Conservation (phyloP, 2,888 invertebrate genomes). For the Andrena fulva region DNA sequence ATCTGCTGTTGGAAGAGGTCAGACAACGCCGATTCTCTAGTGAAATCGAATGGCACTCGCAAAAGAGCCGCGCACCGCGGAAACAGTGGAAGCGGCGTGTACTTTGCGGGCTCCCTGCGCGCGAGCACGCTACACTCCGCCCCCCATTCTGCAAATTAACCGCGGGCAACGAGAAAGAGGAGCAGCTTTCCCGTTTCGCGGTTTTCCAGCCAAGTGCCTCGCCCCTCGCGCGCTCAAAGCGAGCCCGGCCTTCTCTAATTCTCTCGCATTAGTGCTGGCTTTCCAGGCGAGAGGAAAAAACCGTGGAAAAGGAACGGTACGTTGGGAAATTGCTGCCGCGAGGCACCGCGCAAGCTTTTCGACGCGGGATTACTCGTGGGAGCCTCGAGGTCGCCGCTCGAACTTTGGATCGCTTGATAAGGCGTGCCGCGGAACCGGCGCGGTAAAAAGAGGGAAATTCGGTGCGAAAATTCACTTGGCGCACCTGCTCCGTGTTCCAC, state of each 20-base stretch:
- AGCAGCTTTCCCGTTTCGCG: constrained; percentile 37
- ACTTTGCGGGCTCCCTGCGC: constrained; percentile 4
- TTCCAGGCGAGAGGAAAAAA: not conserved
- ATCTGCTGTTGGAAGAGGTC: not conserved
- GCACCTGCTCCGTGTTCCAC: constrained; percentile 52
- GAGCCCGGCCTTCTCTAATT: constrained; percentile 17
- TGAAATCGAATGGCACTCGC: not conserved
- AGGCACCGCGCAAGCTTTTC: not conserved
- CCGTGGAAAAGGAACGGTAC: not conserved
- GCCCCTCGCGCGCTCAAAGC: constrained; percentile 5
- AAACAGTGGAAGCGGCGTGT: not conserved
- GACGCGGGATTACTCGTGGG: too few species aligned
- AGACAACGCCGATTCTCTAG: not conserved
- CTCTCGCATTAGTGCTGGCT: not conserved
- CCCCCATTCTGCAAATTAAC: constrained; percentile 26
- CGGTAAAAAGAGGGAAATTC: constrained; percentile 20
- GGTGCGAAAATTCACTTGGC: constrained; percentile 26
- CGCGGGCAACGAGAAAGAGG: constrained; percentile 15
- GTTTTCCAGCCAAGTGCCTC: constrained; percentile 33
- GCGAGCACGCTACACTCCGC: not conserved
- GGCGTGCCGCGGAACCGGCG: not conserved
- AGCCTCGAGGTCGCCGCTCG: not conserved
- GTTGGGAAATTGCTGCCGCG: constrained; percentile 5
- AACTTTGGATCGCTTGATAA: not conserved
- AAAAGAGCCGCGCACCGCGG: not conserved